Conservation (phyloP, 2,797 vertebrate genomes). For the Nyctalus aviator region DNA sequence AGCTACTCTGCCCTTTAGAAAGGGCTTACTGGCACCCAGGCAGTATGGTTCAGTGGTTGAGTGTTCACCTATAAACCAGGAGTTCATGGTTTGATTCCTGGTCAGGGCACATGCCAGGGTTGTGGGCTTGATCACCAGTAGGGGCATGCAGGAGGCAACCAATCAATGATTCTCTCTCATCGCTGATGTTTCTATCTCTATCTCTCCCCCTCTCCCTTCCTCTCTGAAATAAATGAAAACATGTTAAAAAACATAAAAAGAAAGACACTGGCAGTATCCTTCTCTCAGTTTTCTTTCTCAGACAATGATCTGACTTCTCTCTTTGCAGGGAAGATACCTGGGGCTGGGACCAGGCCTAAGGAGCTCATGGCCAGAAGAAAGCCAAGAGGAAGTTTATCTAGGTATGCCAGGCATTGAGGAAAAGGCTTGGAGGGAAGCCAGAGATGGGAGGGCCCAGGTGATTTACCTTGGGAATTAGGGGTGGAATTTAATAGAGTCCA, state of each 20-base stretch:
- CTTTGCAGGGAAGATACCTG: slow-evolving; percentile 90
- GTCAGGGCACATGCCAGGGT: too few species aligned
- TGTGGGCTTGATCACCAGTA: too few species aligned
- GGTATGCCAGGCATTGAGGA: slow-evolving; percentile 81
- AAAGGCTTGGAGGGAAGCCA: slow-evolving; percentile 85
- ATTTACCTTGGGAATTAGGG: slow-evolving; percentile 88
- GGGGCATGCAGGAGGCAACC: too few species aligned
- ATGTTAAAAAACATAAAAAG: too few species aligned
- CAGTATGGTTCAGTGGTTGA: too few species aligned
- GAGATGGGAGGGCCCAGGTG: slow-evolving; percentile 88
- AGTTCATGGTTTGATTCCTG: too few species aligned
- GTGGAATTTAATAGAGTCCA: slow-evolving; percentile 85
- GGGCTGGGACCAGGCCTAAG: slow-evolving; percentile 84
- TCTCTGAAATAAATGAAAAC: too few species aligned
- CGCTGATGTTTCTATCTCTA: too few species aligned
- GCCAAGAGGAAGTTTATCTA: slow-evolving; percentile 87
- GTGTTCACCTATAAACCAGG: too few species aligned
- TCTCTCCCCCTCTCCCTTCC: too few species aligned
- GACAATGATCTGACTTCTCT: slow-evolving; percentile 82
- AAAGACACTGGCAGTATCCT: slow-evolving; percentile 58
- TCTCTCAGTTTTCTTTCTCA: slow-evolving; percentile 84
- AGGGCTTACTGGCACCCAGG: slow-evolving; percentile 18
- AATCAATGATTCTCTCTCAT: too few species aligned
- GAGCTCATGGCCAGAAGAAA: slow-evolving; percentile 83
- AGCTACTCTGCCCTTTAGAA: slow-evolving; percentile 65